These are phyloP conservation scores for Aulostomus chinensis DNA, from an alignment of 2,797 vertebrate genomes.

Conservation along the genomic window DNA sequence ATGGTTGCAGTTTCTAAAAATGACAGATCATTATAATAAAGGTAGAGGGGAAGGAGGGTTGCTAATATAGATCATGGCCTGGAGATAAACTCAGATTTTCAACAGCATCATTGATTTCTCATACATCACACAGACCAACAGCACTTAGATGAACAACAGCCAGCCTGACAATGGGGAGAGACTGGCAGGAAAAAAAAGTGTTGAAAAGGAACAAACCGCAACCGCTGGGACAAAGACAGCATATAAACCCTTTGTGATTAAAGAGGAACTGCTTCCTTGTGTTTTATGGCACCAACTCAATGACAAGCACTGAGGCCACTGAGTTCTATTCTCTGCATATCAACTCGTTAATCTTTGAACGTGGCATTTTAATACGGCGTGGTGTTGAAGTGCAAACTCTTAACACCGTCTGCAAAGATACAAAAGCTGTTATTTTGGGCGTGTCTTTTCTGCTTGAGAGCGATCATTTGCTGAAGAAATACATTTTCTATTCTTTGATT, in stretches of 20 bases:
- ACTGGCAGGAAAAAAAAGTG: conserved; percentile 3
- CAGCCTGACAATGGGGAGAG: conserved; percentile 18
- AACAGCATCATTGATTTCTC: conserved; percentile 66
- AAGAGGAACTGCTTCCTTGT: conserved; percentile 44
- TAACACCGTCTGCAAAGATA: conserved; percentile 42
- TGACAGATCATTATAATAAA: conserved; percentile 76
- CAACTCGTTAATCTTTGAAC: conserved; percentile 56
- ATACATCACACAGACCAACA: conserved; percentile 54
- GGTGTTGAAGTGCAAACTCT: conserved; percentile 41
- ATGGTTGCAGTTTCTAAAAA: conserved; percentile 69
- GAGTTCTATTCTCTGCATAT: conserved; percentile 49
- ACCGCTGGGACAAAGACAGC: conserved; percentile 34
- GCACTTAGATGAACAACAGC: conserved; percentile 58
- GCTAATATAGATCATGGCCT: conserved; percentile 74
- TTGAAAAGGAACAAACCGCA: conserved; percentile 40
- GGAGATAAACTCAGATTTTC: conserved; percentile 63
- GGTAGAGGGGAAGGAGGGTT: conserved; percentile 43
- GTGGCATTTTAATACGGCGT: conserved; percentile 49
- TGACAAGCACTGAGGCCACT: conserved; percentile 37
- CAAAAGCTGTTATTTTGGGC: conserved; percentile 44
- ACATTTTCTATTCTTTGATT: conserved; percentile 25
- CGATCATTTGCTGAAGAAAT: conserved; percentile 40
- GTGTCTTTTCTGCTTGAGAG: conserved; percentile 32
- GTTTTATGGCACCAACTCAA: conserved; percentile 20
- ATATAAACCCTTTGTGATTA: conserved; percentile 52